A percentile compares a stretch with the other conserved stretches of the same genome.
phyloP scores from a whole-genome alignment of 2,888 invertebrate genomes.

The Nomada fabriciana region DNA sequence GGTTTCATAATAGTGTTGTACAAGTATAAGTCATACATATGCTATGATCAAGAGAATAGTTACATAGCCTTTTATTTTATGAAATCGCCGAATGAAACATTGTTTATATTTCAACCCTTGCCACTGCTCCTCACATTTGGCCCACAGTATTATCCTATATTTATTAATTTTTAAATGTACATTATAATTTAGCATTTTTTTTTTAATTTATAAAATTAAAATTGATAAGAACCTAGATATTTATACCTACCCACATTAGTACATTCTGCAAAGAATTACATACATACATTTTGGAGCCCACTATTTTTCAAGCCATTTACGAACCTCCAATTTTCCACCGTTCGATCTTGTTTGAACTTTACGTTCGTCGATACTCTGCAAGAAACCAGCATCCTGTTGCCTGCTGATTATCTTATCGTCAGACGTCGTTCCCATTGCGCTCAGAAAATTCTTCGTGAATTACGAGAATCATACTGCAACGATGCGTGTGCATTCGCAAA shows the following conservation, averaged over 20 bases:
- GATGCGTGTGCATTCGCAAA: conserved; percentile 27
- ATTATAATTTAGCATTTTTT: too few species aligned
- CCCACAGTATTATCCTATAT: too few species aligned
- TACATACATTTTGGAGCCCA: too few species aligned
- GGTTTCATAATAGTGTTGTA: conserved; percentile 13
- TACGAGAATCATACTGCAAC: conserved; percentile 41
- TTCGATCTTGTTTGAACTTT: conserved; percentile 23
- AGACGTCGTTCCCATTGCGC: conserved; percentile 24
- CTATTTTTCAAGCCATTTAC: neutral
- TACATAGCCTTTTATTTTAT: neutral
- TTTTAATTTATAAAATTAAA: too few species aligned
- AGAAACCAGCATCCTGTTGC: conserved; percentile 55
- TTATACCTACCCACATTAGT: too few species aligned
- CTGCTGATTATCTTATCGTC: conserved; percentile 60
- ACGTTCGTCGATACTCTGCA: neutral
- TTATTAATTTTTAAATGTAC: too few species aligned
- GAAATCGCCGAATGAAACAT: neutral
- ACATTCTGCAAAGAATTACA: too few species aligned
- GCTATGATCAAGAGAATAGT: neutral
- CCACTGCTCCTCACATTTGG: too few species aligned
- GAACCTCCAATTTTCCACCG: neutral
- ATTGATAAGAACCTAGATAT: too few species aligned
- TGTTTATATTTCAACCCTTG: neutral
- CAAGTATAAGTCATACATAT: neutral
- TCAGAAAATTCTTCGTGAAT: conserved; percentile 42